phyloP scores from a whole-genome alignment of 2,113 vertebrate species.

The Vombatus ursinus region DNA sequence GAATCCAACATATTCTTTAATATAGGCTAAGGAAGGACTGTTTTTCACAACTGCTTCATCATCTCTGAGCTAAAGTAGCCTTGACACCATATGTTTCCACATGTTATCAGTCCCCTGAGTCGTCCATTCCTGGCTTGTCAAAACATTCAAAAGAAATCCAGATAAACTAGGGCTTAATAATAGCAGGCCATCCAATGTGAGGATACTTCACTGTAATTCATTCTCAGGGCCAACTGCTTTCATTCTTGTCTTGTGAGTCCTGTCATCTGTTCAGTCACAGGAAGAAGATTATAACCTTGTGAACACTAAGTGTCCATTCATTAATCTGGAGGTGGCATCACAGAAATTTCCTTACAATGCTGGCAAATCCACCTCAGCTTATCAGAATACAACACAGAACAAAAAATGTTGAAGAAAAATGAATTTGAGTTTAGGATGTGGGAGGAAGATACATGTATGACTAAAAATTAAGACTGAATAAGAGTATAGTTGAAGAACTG shows the following conservation, averaged over 20 bases:
- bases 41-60: background rate
- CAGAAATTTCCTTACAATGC: conserved; percentile 14
- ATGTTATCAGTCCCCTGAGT: background rate
- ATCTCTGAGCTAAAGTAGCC: background rate
- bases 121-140: background rate
- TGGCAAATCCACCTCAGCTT: background rate
- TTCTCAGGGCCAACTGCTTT: conserved; percentile 46
- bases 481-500: background rate
- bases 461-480: background rate
- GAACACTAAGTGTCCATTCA: conserved; percentile 17
- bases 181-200: conserved; percentile 31
- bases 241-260: conserved; percentile 54
- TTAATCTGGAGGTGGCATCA: conserved; percentile 33
- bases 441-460: background rate
- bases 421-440: background rate
- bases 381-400: conserved; percentile 37
- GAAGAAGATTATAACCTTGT: conserved; percentile 60
- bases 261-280: conserved; percentile 44
- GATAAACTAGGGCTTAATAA: conserved; percentile 21
- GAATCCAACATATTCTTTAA: background rate
- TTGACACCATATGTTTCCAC: background rate
- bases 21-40: background rate
- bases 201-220: conserved; percentile 48
- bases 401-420: conserved; percentile 13
- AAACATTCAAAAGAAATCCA: background rate